Evolutionary conservation across 2,113 vertebrate genomes (phyloP), one percentile per base, ranked within the genome.

Genomic region (Polypterus senegalus): DNA sequence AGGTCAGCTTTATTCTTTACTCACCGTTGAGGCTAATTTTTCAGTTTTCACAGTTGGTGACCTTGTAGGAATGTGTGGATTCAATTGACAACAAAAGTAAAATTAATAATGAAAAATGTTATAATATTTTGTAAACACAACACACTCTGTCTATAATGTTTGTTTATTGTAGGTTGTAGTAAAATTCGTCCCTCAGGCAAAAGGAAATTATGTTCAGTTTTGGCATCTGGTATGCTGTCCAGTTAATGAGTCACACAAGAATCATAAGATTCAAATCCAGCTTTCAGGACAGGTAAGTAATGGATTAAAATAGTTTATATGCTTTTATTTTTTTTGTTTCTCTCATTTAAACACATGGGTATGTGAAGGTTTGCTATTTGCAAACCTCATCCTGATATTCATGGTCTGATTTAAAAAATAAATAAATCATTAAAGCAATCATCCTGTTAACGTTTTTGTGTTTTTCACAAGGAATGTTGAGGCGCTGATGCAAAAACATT

Each of bases 161-260:
- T 62, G 67, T 49, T 5, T 56, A 44, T 52, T 48, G 0, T 70
- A 89, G 87, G 65, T 89, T 65, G 64, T 67, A 44, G 10, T 87
- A 11, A 70, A 62, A 0, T 89, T 89, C 79, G 71, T 84, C 61
- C 87, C 87, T 58, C 76, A 79, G 75, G 76, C 80, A 46, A 67
- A 8, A 70, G 87, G 87, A 9, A 58, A 83, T 60, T 89, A 86
- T 60, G 72, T 81, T 10, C 86, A 89, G 59, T 89, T 86, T 67
- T 89, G 87, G 87, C 81, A 89, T 55, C 67, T 83, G 48, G 85
- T 89, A 49, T 88, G 74, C 66, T 68, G 82, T 44, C 70, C 78
- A 49, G 58, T 74, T 73, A 79, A 77, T 62, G 76, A 83, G 47
- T 69, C 78, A 4, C 74, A 74, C 5, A 66, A 69, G 65, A 87